phyloP scores from a whole-genome alignment of 2,888 invertebrate genomes.

The Euphydryas editha region DNA sequence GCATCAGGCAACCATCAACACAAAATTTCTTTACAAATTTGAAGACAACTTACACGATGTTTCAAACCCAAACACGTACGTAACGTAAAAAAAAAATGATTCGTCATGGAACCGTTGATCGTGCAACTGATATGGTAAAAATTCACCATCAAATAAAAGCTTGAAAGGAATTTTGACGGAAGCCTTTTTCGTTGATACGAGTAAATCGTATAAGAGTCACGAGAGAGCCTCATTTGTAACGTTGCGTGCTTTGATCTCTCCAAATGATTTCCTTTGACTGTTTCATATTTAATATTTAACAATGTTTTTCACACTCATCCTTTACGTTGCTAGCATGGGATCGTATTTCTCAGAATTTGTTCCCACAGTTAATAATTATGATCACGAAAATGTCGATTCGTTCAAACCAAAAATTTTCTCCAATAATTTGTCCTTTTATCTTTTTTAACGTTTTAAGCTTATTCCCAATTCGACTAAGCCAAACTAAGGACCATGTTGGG shows the following conservation, averaged over 20 bases:
- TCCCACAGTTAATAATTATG: too few relatives aligned
- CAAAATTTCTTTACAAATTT: constrained; percentile 10
- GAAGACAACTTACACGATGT: constrained; percentile 4
- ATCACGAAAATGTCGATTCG: too few relatives aligned
- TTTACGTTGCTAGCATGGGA: not conserved
- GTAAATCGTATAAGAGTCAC: constrained; percentile 40
- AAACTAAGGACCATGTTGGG: too few relatives aligned
- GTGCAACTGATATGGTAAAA: constrained; percentile 42
- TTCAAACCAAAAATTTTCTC: too few relatives aligned
- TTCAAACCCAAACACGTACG: constrained; percentile 18
- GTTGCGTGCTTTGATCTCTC: constrained; percentile 29
- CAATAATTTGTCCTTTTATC: too few relatives aligned
- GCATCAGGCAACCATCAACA: not conserved
- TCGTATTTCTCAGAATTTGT: not conserved
- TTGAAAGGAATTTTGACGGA: constrained; percentile 41
- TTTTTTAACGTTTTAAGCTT: too few relatives aligned
- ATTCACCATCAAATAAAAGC: constrained; percentile 45
- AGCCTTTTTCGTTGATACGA: constrained; percentile 41
- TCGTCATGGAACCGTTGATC: constrained; percentile 47
- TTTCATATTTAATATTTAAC: constrained; percentile 10
- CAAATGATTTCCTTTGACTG: constrained; percentile 26
- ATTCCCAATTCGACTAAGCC: too few relatives aligned
- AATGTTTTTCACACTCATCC: constrained; percentile 5
- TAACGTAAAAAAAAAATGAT: constrained; percentile 45
- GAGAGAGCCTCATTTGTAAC: constrained; percentile 43